These are phyloP conservation scores for Hybognathus amarus DNA, from an alignment of 2,797 vertebrate species.

Conservation along the genomic window DNA sequence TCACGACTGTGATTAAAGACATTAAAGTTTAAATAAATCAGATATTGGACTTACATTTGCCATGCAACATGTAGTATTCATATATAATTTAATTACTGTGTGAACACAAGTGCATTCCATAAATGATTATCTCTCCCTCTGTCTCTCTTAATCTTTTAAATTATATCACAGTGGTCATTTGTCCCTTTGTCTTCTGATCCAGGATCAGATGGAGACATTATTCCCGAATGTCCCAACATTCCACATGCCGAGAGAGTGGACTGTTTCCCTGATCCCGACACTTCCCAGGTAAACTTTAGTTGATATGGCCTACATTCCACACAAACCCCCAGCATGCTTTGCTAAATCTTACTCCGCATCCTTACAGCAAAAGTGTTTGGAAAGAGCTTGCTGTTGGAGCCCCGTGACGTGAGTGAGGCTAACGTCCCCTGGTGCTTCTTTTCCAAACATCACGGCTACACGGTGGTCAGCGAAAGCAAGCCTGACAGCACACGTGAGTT, in stretches of 20 bases:
- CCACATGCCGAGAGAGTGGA: conserved; percentile 80
- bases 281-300: conserved; percentile 81
- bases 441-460: conserved; percentile 83
- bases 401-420: conserved; percentile 72
- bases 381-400: conserved; percentile 89
- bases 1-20: too few species aligned
- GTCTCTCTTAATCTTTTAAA: too few species aligned
- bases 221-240: conserved; percentile 72
- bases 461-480: conserved; percentile 38
- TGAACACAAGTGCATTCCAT: too few species aligned
- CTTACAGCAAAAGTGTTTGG: conserved; percentile 76
- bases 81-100: too few species aligned
- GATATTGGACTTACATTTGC: too few species aligned
- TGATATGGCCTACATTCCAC: neutral
- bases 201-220: neutral
- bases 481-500: conserved; percentile 61
- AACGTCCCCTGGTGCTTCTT: conserved; percentile 91
- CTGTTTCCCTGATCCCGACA: conserved; percentile 85
- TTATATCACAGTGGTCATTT: too few species aligned
- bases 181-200: neutral
- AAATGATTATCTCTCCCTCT: too few species aligned
- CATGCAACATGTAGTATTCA: too few species aligned
- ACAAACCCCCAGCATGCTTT: neutral
- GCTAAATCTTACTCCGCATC: neutral
- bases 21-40: too few species aligned